Evolutionary conservation across 1,140 invertebrate species (phyloP), one percentile per base, ranked within the genome.

Genomic region (Dendrolimus kikuchii): DNA sequence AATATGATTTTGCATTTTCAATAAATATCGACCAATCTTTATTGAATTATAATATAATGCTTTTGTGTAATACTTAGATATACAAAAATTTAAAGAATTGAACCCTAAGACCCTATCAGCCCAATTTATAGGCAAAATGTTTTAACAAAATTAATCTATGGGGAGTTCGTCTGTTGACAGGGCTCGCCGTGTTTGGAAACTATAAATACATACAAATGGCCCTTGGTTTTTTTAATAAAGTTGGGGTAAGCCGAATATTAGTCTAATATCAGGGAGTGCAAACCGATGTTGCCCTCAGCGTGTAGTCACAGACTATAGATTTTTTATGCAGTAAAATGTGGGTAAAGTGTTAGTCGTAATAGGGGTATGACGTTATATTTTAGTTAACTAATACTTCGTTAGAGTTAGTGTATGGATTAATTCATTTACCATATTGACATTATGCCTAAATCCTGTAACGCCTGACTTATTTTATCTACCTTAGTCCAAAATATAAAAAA

Each of bases 201-300:
- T 77, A 76, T 82, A 81, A 77, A 81, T 83, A 82, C 65, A 81
- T 79, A 86, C 80, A 83, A 84, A 84, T 81, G 68, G 81, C 74
- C 73, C 74, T 75, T 71, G 76, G 74, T 81, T 86, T 86, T n/a
- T 86, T 86, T 84, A 84, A 84, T 84, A 84, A 81, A 74, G 67
- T 57, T 55, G 77, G 81, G 83, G 81, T 83, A 76, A 74, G 73
- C 67, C 71, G 82, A 83, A 83, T 84, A 84, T 83, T 81, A 83
- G 77, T 55, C 72, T 74, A 84, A 84, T 86, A 86, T 83, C 62
- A 66, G 66, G 66, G 77, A 86, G 83, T 86, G 83, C 80, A 84
- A 83, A 86, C 78, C 77, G 63, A 78, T 86, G 83, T 86, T 74
- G 73, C 75, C 72, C 78, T 74, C 72, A 66, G 57, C 59, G 56